Percentiles rank a stretch among this genome's conserved stretches.
Evolutionary conservation across 2,888 invertebrate genomes (phyloP).

Genomic region (Ennomos erosarius): DNA sequence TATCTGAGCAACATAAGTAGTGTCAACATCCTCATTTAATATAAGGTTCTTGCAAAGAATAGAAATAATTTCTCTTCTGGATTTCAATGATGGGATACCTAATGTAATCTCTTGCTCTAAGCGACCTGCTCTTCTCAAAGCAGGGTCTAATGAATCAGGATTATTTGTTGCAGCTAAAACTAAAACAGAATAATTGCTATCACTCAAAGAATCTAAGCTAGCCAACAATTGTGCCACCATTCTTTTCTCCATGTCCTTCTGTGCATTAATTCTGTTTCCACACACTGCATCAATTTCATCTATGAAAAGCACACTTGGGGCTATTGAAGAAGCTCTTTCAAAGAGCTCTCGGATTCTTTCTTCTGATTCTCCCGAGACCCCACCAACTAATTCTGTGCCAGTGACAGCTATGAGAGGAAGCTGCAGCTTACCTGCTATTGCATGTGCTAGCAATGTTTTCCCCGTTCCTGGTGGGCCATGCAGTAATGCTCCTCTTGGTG

Average conservation of each 20-base stretch:
- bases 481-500: slow-evolving; percentile 95
- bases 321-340: slow-evolving; percentile 90
- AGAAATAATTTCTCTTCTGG: slow-evolving; percentile 91
- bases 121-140: slow-evolving; percentile 95
- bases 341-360: slow-evolving; percentile 96
- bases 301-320: slow-evolving; percentile 95
- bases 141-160: slow-evolving; percentile 96
- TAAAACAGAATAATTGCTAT: slow-evolving; percentile 87
- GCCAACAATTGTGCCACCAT: slow-evolving; percentile 97
- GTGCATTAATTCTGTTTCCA: slow-evolving; percentile 94
- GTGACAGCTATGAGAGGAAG: slow-evolving; percentile 94
- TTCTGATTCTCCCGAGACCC: slow-evolving; percentile 98
- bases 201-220: slow-evolving; percentile 92
- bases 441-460: slow-evolving; percentile 92
- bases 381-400: slow-evolving; percentile 96
- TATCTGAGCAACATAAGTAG: slow-evolving; percentile 89
- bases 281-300: slow-evolving; percentile 99
- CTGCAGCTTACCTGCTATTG: slow-evolving; percentile 93
- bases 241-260: slow-evolving; percentile 97
- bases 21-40: slow-evolving; percentile 89
- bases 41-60: slow-evolving; percentile 89
- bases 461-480: slow-evolving; percentile 99
- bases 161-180: slow-evolving; percentile 98
- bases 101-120: slow-evolving; percentile 97
- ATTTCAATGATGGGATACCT: slow-evolving; percentile 95